Evolutionary conservation across 1,140 invertebrate species (phyloP).

Genomic region (Wasmannia auropunctata): DNA sequence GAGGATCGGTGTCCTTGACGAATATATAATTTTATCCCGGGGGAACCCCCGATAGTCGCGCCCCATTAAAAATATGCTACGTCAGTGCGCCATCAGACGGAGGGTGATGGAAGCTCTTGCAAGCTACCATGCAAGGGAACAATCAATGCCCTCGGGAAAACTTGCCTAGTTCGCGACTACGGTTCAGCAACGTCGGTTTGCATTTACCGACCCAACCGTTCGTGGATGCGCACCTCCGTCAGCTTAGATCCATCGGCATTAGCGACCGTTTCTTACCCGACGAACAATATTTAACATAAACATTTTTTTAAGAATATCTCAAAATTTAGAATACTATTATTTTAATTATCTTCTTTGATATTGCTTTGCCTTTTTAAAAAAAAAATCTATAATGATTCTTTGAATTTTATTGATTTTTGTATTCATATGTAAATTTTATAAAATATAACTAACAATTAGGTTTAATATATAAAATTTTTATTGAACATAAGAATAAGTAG

Average conservation of each 20-base stretch:
- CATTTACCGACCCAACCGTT: conserved; percentile 68
- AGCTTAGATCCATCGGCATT: neutral
- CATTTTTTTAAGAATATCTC: neutral
- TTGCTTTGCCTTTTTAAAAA: neutral
- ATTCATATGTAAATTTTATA: neutral
- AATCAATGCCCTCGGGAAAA: conserved; percentile 63
- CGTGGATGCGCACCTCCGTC: neutral
- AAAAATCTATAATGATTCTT: neutral
- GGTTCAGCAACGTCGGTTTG: conserved; percentile 23
- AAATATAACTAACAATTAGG: neutral
- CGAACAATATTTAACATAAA: conserved; percentile 28
- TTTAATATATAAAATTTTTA: neutral
- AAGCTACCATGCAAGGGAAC: conserved; percentile 53
- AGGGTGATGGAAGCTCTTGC: conserved; percentile 49
- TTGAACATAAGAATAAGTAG: neutral
- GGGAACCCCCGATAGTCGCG: conserved; percentile 37
- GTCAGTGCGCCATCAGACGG: conserved; percentile 64
- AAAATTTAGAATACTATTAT: neutral
- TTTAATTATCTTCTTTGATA: neutral
- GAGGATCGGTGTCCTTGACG: neutral
- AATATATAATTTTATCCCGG: neutral
- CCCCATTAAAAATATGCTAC: conserved; percentile 27
- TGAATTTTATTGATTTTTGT: neutral
- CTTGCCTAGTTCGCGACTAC: conserved; percentile 43
- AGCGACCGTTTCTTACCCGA: conserved; percentile 35